Evolutionary conservation across 2,888 invertebrate genomes (phyloP).

Genomic region (Stenurella melanura): DNA sequence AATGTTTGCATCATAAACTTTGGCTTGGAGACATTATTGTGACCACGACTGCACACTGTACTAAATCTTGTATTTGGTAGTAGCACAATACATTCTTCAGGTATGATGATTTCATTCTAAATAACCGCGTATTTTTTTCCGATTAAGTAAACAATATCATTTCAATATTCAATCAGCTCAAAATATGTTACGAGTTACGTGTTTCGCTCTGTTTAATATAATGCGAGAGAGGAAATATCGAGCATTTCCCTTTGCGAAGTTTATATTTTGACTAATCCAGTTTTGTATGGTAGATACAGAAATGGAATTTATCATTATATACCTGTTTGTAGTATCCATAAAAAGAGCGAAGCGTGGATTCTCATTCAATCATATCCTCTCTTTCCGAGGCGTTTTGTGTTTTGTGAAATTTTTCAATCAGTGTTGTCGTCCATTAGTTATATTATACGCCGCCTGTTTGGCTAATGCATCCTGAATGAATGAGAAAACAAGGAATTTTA

Average conservation of each 20-base stretch:
- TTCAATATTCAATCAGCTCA: no score
- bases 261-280: constrained; percentile 31
- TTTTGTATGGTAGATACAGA: constrained; percentile 42
- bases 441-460: constrained; percentile 71
- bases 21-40: no score
- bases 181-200: not conserved
- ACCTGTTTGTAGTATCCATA: constrained; percentile 49
- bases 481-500: constrained; percentile 69
- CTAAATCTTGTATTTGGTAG: no score
- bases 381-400: constrained; percentile 69
- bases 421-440: constrained; percentile 73
- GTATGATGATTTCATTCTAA: no score
- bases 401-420: constrained; percentile 73
- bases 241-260: not conserved
- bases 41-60: no score
- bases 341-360: constrained; percentile 56
- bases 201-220: not conserved
- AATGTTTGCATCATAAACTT: no score
- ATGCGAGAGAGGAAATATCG: not conserved
- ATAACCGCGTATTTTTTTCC: no score
- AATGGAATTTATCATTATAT: constrained; percentile 51
- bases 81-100: no score
- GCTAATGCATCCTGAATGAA: constrained; percentile 70
- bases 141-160: no score
- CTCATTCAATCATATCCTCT: constrained; percentile 71